Base-by-base conservation (phyloP, 2,797 vertebrate genomes). In the Peromyscus melanophrys region DNA sequence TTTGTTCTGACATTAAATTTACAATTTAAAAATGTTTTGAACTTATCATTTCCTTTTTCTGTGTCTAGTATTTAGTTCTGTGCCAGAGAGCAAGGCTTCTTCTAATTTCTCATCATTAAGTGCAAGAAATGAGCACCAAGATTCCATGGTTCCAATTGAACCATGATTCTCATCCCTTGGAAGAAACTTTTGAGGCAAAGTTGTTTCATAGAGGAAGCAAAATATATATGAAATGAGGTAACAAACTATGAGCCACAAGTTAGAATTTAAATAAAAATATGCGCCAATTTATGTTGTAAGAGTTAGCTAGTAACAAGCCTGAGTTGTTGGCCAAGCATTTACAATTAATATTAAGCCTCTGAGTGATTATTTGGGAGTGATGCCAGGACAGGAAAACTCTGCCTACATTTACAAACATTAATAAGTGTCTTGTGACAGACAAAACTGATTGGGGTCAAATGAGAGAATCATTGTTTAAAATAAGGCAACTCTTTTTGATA, bases 1-100 rank as follows among this genome's bases (percentile, higher is more conserved):
- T 69, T 89, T 92, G 12, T 82, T 84, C 77, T 90, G 81, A 69
- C 71, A 85, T 52, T 93, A 96, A 92, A 77, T 92, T 71, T 77
- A 40, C 65, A 85, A 75, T 77, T 80, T 88, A 73, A 73, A 71
- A 57, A 67, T 4, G 13, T 8, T 67, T 77, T 92, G 29, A 19
- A 52, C 65, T 52, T 37, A 25, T 4, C 19, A 1, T 69, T 57
- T 69, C 52, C 67, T 25, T 86, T 88, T 76, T 81, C 11, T 77
- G 78, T 17, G 17, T 69, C 27, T 83, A 40, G 4, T 19, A 49
- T 34, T 52, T 13, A 73, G 27, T 55, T 82, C 69, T n/a, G 49
- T 31, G 14, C 75, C 23, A 84, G 49, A 59, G 29, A 81, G 0
- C 21, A 55, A 75, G 46, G 65, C 25, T 69, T 73, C 37, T 7